These are phyloP conservation scores for Pygoscelis adeliae DNA, from an alignment of 2,113 vertebrate genomes.

Conservation along the genomic window DNA sequence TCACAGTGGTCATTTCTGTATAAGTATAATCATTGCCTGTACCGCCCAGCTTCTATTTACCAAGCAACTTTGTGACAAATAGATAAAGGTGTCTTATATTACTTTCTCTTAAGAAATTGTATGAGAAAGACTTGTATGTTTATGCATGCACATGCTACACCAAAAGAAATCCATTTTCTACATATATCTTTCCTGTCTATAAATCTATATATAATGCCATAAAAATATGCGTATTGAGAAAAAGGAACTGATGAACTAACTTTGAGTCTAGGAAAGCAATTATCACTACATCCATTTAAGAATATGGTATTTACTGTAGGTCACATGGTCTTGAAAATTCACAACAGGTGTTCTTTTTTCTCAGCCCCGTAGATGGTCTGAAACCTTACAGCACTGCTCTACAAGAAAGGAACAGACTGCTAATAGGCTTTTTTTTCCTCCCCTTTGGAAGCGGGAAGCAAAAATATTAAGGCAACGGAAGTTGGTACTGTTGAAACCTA, in stretches of 20 bases:
- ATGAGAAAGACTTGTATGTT: not conserved
- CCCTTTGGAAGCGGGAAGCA: not conserved
- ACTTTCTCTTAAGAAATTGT: not conserved
- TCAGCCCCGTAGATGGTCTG: not conserved
- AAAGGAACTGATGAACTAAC: not conserved
- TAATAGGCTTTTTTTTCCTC: not conserved
- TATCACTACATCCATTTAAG: not conserved
- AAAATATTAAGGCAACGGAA: not conserved
- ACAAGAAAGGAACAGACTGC: not conserved
- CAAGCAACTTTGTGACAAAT: not conserved
- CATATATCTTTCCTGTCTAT: not conserved
- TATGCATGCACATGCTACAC: not conserved
- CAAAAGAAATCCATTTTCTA: not conserved
- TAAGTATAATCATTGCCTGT: not conserved
- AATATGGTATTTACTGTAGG: not conserved
- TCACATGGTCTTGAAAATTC: not conserved
- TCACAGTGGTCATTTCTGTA: not conserved
- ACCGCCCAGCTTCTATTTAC: not conserved
- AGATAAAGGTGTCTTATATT: not conserved
- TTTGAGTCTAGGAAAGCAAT: not conserved
- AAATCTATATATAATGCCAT: not conserved
- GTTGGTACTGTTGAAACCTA: not conserved
- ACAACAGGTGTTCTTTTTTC: not conserved
- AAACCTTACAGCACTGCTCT: not conserved
- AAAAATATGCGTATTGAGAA: fast-evolving